A percentile compares a stretch with the other conserved stretches of the same genome.
phyloP scores from a whole-genome alignment of 2,797 vertebrate genomes.

The Streptopelia turtur region DNA sequence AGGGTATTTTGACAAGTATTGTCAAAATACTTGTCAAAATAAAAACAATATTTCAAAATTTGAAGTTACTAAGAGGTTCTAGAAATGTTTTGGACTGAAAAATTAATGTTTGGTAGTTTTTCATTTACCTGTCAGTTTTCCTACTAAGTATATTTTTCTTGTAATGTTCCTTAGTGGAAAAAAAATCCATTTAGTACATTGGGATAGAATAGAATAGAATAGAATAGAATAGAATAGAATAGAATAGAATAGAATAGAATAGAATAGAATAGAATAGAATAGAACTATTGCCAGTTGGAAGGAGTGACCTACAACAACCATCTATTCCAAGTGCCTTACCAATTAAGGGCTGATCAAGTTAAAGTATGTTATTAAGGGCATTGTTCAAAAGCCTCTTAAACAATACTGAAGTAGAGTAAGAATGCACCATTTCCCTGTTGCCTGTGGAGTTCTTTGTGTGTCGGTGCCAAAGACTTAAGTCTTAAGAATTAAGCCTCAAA shows the following conservation, averaged over 20 bases:
- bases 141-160: background rate
- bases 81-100: background rate
- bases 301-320: too few relatives aligned
- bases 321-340: too few relatives aligned
- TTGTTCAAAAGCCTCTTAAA: too few relatives aligned
- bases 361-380: too few relatives aligned
- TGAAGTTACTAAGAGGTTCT: accelerated
- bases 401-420: background rate
- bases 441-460: background rate
- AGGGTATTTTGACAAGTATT: background rate
- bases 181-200: background rate
- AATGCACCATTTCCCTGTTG: background rate
- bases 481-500: background rate
- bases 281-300: too few relatives aligned
- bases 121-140: background rate
- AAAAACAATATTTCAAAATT: background rate
- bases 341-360: too few relatives aligned
- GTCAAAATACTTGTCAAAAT: background rate
- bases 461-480: background rate
- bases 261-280: too few relatives aligned
- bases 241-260: too few relatives aligned
- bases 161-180: background rate
- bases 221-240: too few relatives aligned
- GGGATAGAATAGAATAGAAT: too few relatives aligned
- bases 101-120: background rate